Evolutionary conservation across 2,888 invertebrate species (phyloP).

Genomic region (Luperina nickerlii): DNA sequence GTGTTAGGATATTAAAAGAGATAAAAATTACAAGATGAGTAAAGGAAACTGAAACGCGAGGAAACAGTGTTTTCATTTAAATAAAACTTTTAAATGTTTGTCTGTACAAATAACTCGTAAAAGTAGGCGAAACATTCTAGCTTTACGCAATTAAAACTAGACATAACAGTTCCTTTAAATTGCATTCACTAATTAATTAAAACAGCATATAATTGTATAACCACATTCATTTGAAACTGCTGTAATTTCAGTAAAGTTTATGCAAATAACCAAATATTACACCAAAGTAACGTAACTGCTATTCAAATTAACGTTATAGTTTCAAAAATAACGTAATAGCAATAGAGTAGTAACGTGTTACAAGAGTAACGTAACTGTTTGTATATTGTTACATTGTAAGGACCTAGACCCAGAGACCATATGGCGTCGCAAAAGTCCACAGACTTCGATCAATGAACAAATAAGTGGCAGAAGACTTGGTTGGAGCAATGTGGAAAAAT

Average conservation of each 20-base stretch:
- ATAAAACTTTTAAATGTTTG: background rate
- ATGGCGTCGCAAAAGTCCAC: conserved; percentile 61
- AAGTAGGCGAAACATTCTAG: background rate
- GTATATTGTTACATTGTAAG: conserved; percentile 24
- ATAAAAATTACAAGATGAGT: background rate
- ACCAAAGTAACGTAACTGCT: conserved; percentile 6
- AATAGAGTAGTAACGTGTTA: conserved; percentile 8
- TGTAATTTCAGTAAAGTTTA: conserved; percentile 1
- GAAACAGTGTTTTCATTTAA: background rate
- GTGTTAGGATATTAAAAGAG: conserved; percentile 14
- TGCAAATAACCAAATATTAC: conserved; percentile 4
- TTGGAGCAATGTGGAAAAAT: background rate
- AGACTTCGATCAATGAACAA: conserved; percentile 34
- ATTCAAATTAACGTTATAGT: conserved; percentile 15
- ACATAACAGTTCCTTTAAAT: conserved; percentile 16
- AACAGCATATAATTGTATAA: background rate
- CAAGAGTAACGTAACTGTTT: conserved; percentile 26
- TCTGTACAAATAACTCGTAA: background rate
- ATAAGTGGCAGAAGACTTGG: conserved; percentile 31
- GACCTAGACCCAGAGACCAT: conserved; percentile 58
- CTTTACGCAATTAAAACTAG: background rate
- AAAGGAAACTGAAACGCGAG: background rate
- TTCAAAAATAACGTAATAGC: conserved; percentile 14
- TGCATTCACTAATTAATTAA: background rate
- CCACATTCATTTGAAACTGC: background rate